Evolutionary conservation across 2,797 vertebrate genomes (phyloP).

Genomic region (Eulemur coronatus): DNA sequence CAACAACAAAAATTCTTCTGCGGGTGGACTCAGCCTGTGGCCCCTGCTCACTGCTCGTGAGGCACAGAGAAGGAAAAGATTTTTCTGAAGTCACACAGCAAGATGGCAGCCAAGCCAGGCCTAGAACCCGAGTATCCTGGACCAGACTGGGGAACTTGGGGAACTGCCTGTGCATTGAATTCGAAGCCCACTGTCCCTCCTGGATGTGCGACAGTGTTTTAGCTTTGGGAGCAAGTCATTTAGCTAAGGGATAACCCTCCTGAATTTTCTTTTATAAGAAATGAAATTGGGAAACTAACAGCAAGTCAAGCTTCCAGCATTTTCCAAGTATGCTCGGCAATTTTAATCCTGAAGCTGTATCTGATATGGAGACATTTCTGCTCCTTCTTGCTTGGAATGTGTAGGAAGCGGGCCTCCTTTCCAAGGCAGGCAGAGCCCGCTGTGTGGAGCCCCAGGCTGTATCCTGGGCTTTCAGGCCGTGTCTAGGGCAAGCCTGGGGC

Average conservation of each 20-base stretch:
- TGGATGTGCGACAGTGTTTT: not conserved
- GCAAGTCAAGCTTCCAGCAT: not conserved
- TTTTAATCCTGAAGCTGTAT: not conserved
- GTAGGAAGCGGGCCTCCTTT: not conserved
- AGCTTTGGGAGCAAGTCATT: not conserved
- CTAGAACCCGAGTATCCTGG: not conserved
- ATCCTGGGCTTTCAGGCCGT: not conserved
- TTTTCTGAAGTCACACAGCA: not conserved
- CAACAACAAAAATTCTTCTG: not conserved
- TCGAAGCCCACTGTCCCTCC: not conserved
- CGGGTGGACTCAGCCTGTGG: not conserved
- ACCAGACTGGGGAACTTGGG: not conserved
- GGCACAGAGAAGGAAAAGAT: not conserved
- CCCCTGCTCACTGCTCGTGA: not conserved
- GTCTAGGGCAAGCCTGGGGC: no score
- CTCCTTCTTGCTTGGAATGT: not conserved
- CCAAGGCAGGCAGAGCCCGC: not conserved
- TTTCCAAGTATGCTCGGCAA: not conserved
- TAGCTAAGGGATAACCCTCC: not conserved
- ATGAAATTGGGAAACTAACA: not conserved
- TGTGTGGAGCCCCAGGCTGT: not conserved
- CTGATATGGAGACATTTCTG: not conserved
- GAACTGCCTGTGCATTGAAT: not conserved
- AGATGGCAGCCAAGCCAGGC: not conserved
- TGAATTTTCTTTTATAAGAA: not conserved